phyloP scores from a whole-genome alignment of 2,797 vertebrate species.

The Gymnopithys bicolor region DNA sequence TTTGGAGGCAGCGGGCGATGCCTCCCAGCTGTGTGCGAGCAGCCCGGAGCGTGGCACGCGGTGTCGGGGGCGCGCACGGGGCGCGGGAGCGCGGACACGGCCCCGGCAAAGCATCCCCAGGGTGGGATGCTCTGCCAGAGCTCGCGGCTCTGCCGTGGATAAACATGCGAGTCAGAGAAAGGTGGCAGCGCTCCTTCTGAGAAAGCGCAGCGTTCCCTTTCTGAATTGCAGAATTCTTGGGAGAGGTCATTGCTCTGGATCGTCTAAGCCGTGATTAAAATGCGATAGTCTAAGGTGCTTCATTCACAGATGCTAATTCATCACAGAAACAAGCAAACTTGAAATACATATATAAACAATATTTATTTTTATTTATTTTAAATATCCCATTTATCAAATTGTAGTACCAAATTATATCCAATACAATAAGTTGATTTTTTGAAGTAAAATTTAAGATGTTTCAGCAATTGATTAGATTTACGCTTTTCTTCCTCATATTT shows the following conservation, averaged over 20 bases:
- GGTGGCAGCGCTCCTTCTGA: fast-evolving
- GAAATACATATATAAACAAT: background rate
- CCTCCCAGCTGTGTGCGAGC: background rate
- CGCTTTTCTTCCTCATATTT: background rate
- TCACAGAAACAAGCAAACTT: background rate
- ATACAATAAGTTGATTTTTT: background rate
- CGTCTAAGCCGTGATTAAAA: background rate
- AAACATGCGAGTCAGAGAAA: fast-evolving
- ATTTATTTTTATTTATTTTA: slow-evolving; percentile 66
- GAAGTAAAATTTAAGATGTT: background rate
- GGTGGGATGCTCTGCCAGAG: background rate
- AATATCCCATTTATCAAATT: slow-evolving; percentile 3
- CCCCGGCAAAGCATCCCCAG: background rate
- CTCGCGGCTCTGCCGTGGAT: fast-evolving
- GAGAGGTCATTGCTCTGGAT: background rate
- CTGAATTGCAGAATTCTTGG: background rate
- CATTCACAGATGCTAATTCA: background rate
- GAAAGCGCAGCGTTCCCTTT: background rate
- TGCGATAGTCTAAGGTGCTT: background rate
- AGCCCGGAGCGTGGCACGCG: fast-evolving
- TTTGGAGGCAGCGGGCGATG: background rate
- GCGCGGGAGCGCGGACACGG: background rate
- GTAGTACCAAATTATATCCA: background rate
- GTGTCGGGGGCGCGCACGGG: background rate
- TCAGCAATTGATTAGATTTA: background rate